These are phyloP conservation scores for Coenonympha glycerion DNA, from an alignment of 2,888 invertebrate genomes.

Conservation along the genomic window DNA sequence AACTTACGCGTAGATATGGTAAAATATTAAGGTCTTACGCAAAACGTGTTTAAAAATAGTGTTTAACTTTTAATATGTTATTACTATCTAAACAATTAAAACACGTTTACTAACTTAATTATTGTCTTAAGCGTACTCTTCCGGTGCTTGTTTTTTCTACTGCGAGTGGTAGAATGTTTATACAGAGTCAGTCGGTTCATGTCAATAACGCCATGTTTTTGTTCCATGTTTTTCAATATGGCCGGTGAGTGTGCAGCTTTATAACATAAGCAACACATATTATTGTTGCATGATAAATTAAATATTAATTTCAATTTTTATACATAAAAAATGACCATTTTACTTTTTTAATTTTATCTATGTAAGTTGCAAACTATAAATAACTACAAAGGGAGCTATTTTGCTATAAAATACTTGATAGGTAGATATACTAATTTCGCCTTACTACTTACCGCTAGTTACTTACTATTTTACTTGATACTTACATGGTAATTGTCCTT, in stretches of 20 bases:
- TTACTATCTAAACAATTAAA: background rate
- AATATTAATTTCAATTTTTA: background rate
- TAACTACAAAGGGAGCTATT: too few relatives aligned
- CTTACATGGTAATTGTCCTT: too few relatives aligned
- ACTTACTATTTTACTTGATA: too few relatives aligned
- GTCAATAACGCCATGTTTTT: conserved; percentile 38
- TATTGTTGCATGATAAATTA: conserved; percentile 9
- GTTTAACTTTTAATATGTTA: too few relatives aligned
- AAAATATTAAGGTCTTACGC: too few relatives aligned
- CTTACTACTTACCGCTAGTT: too few relatives aligned
- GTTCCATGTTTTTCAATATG: conserved; percentile 43
- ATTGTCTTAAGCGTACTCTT: conserved; percentile 4
- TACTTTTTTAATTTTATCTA: too few relatives aligned
- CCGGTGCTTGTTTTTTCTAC: conserved; percentile 12
- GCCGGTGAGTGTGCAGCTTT: conserved; percentile 17
- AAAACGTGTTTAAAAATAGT: too few relatives aligned
- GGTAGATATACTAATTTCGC: too few relatives aligned
- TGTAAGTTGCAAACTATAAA: too few relatives aligned
- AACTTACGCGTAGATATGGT: background rate
- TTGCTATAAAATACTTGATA: too few relatives aligned
- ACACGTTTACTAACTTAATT: background rate
- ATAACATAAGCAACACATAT: conserved; percentile 20
- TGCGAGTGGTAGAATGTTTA: conserved; percentile 42
- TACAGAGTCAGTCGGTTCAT: conserved; percentile 33
- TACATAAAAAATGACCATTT: too few relatives aligned